Evolutionary conservation across 2,888 invertebrate species (phyloP).

Genomic region (Erannis defoliaria): DNA sequence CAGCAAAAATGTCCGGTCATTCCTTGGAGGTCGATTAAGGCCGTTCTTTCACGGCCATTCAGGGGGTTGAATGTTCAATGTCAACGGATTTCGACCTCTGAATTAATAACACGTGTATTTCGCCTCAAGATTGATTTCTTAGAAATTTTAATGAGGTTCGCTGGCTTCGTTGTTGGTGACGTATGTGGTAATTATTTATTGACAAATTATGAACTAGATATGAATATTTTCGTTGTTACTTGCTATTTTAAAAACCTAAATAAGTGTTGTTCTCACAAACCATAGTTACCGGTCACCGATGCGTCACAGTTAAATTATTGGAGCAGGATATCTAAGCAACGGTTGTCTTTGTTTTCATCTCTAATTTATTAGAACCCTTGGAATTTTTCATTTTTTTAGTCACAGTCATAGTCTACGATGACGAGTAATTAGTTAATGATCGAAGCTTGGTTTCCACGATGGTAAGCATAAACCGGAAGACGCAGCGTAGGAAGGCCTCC

Average conservation of each 20-base stretch:
- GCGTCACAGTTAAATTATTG: too few species aligned
- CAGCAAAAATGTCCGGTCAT: conserved; percentile 31
- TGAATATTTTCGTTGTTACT: not conserved
- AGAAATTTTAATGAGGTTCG: conserved; percentile 21
- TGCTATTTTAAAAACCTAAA: not conserved
- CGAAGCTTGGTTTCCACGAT: too few species aligned
- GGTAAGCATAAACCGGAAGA: too few species aligned
- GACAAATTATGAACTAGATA: not conserved
- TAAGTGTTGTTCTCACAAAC: too few species aligned
- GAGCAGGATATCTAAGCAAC: too few species aligned
- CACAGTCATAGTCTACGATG: too few species aligned
- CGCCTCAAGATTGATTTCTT: conserved; percentile 12
- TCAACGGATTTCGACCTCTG: conserved; percentile 29
- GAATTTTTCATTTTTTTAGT: too few species aligned
- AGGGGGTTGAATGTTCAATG: conserved; percentile 34
- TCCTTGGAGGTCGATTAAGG: conserved; percentile 21
- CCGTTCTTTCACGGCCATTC: conserved; percentile 25
- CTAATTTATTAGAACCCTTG: too few species aligned
- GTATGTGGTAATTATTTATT: not conserved
- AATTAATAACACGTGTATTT: conserved; percentile 5
- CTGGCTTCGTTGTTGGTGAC: not conserved
- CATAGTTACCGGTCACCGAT: too few species aligned
- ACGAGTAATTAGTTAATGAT: too few species aligned
- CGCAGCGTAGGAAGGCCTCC: too few species aligned
- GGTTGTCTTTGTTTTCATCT: too few species aligned